Percentiles rank a stretch among this genome's conserved stretches.
These are phyloP conservation scores for Sphaerophoria taeniata DNA, from an alignment of 2,888 invertebrate genomes.

Conservation along the genomic window DNA sequence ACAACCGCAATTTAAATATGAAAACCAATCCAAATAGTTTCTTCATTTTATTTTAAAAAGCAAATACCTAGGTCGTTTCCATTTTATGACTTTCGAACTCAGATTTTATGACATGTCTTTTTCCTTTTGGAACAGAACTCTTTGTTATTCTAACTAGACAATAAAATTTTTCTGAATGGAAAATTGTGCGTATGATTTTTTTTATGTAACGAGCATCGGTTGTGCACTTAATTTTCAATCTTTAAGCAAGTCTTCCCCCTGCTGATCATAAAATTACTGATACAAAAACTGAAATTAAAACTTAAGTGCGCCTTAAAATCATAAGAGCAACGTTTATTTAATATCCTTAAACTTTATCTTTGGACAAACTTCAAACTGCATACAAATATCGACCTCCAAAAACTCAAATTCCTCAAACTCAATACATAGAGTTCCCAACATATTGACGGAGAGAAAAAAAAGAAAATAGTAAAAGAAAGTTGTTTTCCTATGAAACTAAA, in stretches of 20 bases:
- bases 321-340: conserved; percentile 26
- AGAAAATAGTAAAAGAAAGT: neutral
- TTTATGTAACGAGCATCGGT: too few species aligned
- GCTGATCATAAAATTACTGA: neutral
- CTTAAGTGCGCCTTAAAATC: conserved; percentile 41
- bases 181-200: too few species aligned
- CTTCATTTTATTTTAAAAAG: too few species aligned
- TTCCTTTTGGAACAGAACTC: too few species aligned
- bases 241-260: neutral
- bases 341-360: conserved; percentile 7
- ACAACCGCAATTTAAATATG: too few species aligned
- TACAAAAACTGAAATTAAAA: conserved; percentile 26
- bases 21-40: too few species aligned
- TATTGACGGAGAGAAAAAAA: neutral
- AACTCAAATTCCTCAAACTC: neutral
- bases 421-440: neutral
- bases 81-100: too few species aligned
- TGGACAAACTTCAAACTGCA: neutral
- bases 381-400: neutral
- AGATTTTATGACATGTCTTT: too few species aligned
- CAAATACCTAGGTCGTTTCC: too few species aligned
- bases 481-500: neutral
- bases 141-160: too few species aligned
- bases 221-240: too few species aligned
- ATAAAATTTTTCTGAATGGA: too few species aligned